Conservation (phyloP, 2,113 vertebrate species). For the Climacteris rufus region DNA sequence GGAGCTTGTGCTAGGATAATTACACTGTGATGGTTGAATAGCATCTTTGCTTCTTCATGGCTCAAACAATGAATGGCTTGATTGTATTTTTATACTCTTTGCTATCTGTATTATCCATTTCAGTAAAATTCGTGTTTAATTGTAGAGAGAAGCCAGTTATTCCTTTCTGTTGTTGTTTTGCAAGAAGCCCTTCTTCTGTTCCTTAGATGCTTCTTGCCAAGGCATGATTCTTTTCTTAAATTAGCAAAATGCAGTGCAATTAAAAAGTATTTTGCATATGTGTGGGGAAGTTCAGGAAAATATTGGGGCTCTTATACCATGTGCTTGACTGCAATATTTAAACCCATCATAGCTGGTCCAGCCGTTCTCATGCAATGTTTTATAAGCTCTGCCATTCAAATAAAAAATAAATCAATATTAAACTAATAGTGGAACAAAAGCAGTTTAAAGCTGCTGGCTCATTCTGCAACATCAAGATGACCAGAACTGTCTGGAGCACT, state of each 20-base stretch:
- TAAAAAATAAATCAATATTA: not conserved
- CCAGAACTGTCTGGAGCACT: not conserved
- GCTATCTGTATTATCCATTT: not conserved
- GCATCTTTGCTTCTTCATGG: not conserved
- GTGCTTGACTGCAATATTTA: not conserved
- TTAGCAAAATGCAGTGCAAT: not conserved
- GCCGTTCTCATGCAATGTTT: not conserved
- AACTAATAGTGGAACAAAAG: not conserved
- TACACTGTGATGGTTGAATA: not conserved
- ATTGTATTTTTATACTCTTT: not conserved
- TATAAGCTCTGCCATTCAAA: not conserved
- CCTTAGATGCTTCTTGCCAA: not conserved
- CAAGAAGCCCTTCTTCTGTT: not conserved
- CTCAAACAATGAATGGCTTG: not conserved
- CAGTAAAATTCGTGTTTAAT: not conserved
- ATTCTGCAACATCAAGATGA: not conserved
- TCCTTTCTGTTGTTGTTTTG: not conserved
- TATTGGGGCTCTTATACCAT: not conserved
- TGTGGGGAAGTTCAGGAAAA: slow-evolving; percentile 9
- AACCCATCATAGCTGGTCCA: not conserved
- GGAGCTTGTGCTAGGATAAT: not conserved
- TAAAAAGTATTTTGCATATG: not conserved
- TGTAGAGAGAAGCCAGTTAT: not conserved
- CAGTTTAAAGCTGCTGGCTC: not conserved
- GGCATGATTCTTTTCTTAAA: not conserved